Evolutionary conservation across 2,888 invertebrate species (phyloP), one percentile per base, ranked within the genome.

Genomic region (Loripinus fragilis): DNA sequence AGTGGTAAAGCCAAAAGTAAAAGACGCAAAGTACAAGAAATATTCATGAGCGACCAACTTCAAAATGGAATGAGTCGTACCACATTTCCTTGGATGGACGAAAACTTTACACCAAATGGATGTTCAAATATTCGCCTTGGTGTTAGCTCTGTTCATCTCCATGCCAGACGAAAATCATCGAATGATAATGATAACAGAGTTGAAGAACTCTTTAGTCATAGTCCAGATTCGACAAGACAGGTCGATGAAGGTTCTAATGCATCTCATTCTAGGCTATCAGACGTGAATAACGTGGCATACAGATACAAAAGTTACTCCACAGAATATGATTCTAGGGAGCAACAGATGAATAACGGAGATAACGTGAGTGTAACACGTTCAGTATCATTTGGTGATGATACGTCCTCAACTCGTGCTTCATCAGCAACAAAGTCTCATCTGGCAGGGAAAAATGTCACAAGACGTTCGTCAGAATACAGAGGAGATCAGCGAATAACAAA

Each of bases 31-130:
- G 64, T 72, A 3, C 64, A 45, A 45, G 72, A 72, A 42, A 17
- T 72, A 72, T 72, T 72, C 30, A 30, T 28, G 33, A 60, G 60
- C 33, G 60, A 60, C 8, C 17, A 41, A 5, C 3, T 48, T 7
- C 23, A 68, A n/a, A 38, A 45, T 28, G 28, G 42, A 2, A 50
- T 25, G 30, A 25, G 52, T 1, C 33, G 35, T n/a, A 83, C 83
- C 33, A 83, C 83, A 12, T 80, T 83, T 50, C 83, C 83, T 28
- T 83, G 83, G 83, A 83, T 83, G 80, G 80, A 80, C 52, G 83
- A 83, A 48, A 55, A 67, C 10, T 83, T 83, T 65, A 68, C 60
- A 0, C 74, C 83, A 30, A 70, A 73, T 23, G 67, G 45, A 2
- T 52, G 80, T 23, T 71, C 73, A 5, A 73, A 72, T 45, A 80